A percentile compares a stretch with the other conserved stretches of the same genome.
Evolutionary conservation across 64 coral and sea anemone species (phyloP).

Genomic region (Anthopleura sola): DNA sequence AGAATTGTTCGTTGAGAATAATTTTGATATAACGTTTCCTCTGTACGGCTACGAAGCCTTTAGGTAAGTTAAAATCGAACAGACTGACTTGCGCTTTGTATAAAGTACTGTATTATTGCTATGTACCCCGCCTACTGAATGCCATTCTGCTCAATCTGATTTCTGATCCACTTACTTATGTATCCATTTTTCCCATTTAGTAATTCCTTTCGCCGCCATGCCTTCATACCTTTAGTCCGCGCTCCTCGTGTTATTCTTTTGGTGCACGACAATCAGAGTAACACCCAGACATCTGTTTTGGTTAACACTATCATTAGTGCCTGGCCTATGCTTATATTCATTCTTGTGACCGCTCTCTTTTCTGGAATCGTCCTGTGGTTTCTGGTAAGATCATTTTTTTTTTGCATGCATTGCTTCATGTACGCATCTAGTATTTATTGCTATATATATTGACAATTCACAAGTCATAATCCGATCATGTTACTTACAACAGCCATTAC

Average conservation of each 20-base stretch:
- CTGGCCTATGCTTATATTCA: constrained; percentile 93
- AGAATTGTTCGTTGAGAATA: constrained; percentile 23
- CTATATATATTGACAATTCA: too few relatives aligned
- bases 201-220: constrained; percentile 57
- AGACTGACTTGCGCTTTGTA: too few relatives aligned
- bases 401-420: neutral
- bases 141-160: too few relatives aligned
- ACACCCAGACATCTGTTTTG: constrained; percentile 60
- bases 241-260: constrained; percentile 83
- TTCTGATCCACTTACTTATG: neutral
- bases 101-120: too few relatives aligned
- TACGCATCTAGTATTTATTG: too few relatives aligned
- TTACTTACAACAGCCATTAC: too few relatives aligned
- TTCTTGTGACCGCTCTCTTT: constrained; percentile 65
- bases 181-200: constrained; percentile 8
- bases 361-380: constrained; percentile 98
- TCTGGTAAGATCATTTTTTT: constrained; percentile 53
- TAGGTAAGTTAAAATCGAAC: neutral
- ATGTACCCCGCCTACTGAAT: too few relatives aligned
- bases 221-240: constrained; percentile 72
- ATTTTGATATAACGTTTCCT: constrained; percentile 50
- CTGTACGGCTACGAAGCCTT: constrained; percentile 48
- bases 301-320: constrained; percentile 74
- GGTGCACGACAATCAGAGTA: constrained; percentile 49
- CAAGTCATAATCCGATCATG: too few relatives aligned